Conservation (phyloP, 2,797 vertebrate genomes). For the Phoeniculus purpureus region DNA sequence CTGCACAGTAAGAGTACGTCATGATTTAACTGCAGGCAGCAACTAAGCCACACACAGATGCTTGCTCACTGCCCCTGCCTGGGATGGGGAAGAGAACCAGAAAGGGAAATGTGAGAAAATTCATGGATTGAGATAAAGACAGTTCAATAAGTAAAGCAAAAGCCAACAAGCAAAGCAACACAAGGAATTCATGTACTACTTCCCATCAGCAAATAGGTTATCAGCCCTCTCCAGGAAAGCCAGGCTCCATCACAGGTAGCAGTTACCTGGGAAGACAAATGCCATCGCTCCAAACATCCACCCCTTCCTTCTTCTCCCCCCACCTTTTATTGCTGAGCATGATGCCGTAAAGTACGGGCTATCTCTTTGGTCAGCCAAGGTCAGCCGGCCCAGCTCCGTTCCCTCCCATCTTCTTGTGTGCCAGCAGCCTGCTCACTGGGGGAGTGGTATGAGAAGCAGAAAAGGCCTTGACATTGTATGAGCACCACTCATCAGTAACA, state of each 20-base stretch:
- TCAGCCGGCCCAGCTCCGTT: background rate
- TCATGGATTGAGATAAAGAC: background rate
- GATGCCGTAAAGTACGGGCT: background rate
- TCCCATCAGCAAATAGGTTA: background rate
- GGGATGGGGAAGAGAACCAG: background rate
- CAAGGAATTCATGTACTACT: background rate
- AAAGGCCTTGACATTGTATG: background rate
- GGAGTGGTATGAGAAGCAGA: background rate
- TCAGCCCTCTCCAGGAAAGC: background rate
- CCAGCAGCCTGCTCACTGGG: background rate
- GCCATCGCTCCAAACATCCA: background rate
- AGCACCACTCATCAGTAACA: background rate
- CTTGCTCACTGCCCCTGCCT: accelerated
- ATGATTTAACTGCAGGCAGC: background rate
- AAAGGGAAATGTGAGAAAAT: background rate
- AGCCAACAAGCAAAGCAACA: background rate
- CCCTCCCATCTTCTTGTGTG: background rate
- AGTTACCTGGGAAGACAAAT: background rate
- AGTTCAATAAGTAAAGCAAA: background rate
- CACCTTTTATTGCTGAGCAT: background rate
- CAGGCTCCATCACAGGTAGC: accelerated
- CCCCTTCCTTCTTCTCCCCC: background rate
- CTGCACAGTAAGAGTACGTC: background rate
- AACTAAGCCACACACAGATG: background rate
- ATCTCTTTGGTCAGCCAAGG: background rate